Conservation (phyloP, 1,140 invertebrate genomes). For the Listronotus bonariensis region DNA sequence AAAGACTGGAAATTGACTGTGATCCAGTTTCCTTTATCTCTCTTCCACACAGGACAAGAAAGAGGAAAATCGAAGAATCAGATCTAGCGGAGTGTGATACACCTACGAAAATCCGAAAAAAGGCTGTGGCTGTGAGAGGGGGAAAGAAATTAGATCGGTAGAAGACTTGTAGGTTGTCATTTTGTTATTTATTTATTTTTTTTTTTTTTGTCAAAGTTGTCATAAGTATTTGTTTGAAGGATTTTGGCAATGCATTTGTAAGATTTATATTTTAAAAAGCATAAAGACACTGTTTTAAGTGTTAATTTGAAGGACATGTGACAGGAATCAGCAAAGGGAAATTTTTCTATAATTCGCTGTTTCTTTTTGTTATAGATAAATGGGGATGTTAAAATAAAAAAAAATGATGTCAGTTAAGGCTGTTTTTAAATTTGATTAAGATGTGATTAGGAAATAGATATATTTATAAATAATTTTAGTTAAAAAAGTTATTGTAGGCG, state of each 20-base stretch:
- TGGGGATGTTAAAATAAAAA: no score
- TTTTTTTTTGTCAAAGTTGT: background rate
- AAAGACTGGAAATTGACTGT: conserved; percentile 49
- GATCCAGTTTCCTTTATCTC: conserved; percentile 44
- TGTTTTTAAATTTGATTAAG: no score
- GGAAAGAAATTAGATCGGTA: conserved; percentile 10
- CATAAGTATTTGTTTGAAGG: background rate
- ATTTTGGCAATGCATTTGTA: background rate
- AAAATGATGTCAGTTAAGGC: no score
- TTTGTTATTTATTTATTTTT: conserved; percentile 10
- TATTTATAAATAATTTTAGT: no score
- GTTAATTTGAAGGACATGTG: no score
- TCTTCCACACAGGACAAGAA: conserved; percentile 44
- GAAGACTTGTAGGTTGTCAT: background rate
- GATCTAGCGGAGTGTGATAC: conserved; percentile 23
- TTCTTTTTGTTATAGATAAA: no score
- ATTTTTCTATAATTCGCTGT: no score
- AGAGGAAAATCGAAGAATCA: conserved; percentile 42
- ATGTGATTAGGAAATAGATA: no score
- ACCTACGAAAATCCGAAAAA: conserved; percentile 46
- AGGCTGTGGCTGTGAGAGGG: conserved; percentile 15
- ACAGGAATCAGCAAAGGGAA: no score
- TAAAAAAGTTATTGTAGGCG: no score
- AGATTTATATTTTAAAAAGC: background rate
- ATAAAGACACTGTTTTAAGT: background rate